Evolutionary conservation across 2,888 invertebrate species (phyloP).

Genomic region (Diogma glabrata): DNA sequence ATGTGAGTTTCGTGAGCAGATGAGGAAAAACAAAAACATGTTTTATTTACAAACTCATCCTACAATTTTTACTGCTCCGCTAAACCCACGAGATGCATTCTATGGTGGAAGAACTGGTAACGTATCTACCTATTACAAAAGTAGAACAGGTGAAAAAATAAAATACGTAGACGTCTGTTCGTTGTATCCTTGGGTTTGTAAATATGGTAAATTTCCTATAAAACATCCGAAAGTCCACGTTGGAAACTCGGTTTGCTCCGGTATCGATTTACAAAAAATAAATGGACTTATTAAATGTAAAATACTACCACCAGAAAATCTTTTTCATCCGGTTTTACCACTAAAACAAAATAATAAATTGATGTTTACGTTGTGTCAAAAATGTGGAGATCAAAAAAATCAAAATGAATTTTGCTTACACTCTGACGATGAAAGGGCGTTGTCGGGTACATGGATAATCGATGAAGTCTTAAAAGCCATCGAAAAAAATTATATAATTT

Average conservation of each 20-base stretch:
- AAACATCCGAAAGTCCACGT: neutral
- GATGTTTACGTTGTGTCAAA: conserved; percentile 22
- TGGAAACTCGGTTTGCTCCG: neutral
- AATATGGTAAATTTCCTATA: neutral
- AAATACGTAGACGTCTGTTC: conserved; percentile 23
- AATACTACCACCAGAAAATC: conserved; percentile 11
- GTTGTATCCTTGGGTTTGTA: conserved; percentile 20
- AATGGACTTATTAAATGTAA: neutral
- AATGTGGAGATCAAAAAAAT: conserved; percentile 16
- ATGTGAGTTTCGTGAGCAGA: neutral
- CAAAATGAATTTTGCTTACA: neutral
- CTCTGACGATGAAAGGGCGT: conserved; percentile 4
- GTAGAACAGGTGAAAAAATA: conserved; percentile 20
- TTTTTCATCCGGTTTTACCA: conserved; percentile 25
- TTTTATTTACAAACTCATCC: neutral
- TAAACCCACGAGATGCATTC: neutral
- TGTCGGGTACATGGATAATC: conserved; percentile 25
- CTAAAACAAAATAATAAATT: conserved; percentile 21
- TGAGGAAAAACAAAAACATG: neutral
- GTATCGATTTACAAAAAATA: neutral
- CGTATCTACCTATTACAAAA: conserved; percentile 18
- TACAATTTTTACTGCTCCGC: neutral
- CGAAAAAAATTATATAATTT: conserved; percentile 21
- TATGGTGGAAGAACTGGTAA: neutral
- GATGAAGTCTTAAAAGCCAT: conserved; percentile 25